Conservation (phyloP, 2,797 vertebrate species). For the Epinephelus coioides region DNA sequence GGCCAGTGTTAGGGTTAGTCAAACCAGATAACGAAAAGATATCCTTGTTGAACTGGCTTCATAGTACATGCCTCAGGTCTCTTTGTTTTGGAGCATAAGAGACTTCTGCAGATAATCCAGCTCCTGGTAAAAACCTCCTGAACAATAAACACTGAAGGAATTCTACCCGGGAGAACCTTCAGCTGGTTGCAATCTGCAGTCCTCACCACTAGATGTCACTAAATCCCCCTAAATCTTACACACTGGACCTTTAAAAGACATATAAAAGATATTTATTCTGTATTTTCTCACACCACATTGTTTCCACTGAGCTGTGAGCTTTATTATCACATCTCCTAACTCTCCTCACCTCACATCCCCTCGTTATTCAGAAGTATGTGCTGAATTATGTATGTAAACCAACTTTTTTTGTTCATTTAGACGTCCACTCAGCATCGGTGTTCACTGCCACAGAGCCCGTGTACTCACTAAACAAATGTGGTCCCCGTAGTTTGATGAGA, state of each 20-base stretch:
- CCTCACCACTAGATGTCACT: too few relatives aligned
- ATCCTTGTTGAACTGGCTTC: too few relatives aligned
- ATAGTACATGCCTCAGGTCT: too few relatives aligned
- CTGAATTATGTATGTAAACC: constrained; percentile 18
- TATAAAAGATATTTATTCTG: constrained; percentile 38
- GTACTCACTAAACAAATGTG: constrained; percentile 24
- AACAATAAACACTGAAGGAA: too few relatives aligned
- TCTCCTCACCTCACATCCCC: constrained; percentile 36
- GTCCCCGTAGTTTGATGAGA: constrained; percentile 22
- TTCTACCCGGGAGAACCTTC: too few relatives aligned
- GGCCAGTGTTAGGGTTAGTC: too few relatives aligned
- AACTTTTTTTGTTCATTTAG: constrained; percentile 18
- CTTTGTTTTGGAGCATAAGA: too few relatives aligned
- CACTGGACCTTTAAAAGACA: neutral
- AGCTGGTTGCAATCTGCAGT: too few relatives aligned
- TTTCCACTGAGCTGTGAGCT: constrained; percentile 52
- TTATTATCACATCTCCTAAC: constrained; percentile 15
- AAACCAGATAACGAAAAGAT: too few relatives aligned
- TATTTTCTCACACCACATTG: constrained; percentile 42
- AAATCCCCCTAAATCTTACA: too few relatives aligned
- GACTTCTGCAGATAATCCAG: too few relatives aligned
- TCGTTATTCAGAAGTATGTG: constrained; percentile 25
- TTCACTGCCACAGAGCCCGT: constrained; percentile 48
- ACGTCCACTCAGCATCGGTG: constrained; percentile 34
- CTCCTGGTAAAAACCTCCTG: too few relatives aligned